Base-by-base conservation (phyloP, 1,140 invertebrate genomes). In the Bilobella aurantiaca region DNA sequence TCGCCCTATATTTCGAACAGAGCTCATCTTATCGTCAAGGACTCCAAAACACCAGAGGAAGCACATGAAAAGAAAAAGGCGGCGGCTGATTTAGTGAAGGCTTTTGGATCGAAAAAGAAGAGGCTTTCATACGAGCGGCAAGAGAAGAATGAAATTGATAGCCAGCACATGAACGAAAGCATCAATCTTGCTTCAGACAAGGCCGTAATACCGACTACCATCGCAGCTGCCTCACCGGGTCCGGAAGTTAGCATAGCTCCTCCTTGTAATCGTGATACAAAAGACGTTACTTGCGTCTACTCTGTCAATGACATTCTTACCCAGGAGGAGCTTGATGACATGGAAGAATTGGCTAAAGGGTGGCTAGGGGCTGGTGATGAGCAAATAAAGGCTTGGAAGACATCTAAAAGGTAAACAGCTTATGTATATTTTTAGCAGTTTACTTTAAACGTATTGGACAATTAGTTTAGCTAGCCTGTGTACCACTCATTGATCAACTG, bases 61-160 rank as follows among this genome's bases (percentile, higher is more conserved):
- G 16, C 53, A 47, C 47, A 66, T 59, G 65, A 68, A 32, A 72
- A 28, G 32, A 42, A 58, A 14, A 53, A 16, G n/a, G 66, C 61
- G 46, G 53, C 64, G 25, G 56, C 62, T 29, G 65, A 69, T 63
- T 47, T 73, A 5, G 58, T 73, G 3, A 70, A 70, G 53, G 58
- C 65, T 2, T 73, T 73, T 67, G 71, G 71, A 25, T 73, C 71
- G 1, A 73, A 73, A 53, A 66, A 47, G 64, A 73, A 73, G 61
- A 23, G 62, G 3, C 29, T 68, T n/a, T 58, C 37, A 21, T 66
- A 64, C 12, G 71, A 73, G 64, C 58, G 65, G 18, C 21, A 34
- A 3, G 71, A 73, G 49, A 70, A 69, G 29, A 66, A 66, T 57
- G 21, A 60, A 29, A 66, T 67, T 30, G 56, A 68, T 21, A 61